Evolutionary conservation across 1,140 invertebrate genomes (phyloP), one percentile per base, ranked within the genome.

Genomic region (Trichomalopsis sarcophagae): DNA sequence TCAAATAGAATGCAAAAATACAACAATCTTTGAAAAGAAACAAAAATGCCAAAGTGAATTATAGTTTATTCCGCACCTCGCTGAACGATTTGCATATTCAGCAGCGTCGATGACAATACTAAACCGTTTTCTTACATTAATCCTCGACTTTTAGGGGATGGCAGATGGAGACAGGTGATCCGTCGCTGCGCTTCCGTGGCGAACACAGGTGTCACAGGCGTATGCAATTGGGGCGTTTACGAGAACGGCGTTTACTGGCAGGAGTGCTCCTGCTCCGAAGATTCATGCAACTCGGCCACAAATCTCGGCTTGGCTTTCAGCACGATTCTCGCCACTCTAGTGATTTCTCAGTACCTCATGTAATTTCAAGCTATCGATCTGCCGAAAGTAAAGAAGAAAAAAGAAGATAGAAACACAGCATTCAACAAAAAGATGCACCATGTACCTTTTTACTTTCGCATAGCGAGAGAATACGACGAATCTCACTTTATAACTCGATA

Each of bases 201-300:
- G 10, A 97, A 97, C 86, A 98, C 96, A 47, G 97, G 97, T 88
- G 97, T 97, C 0, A 98, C 97, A 0, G 97, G 97, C 68, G 97
- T 98, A 2, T 99, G 98, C 89, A 98, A 98, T 90, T 98, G 98
- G 97, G 98, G 98, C 21, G 97, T 98, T 17, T 96, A 97, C 87
- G 96, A 97, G 83, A 98, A 98, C 89, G 97, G 97, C 5, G 97
- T 97, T 0, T 99, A 98, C 89, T 99, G 97, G 97, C 97, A 99
- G 91, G 97, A 98, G 91, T 99, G 98, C 90, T 98, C 98, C 88
- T 99, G 98, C 92, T 97, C 97, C 0, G 95, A 96, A 85, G 97
- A 98, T 91, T 95, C 96, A 86, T 99, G 98, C 89, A 99, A 98
- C 91, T 89, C 82, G 77, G 90, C 92, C 17, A 36, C 87, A 87